Base-by-base conservation (phyloP, 2,888 invertebrate species). In the Thecophora atra region DNA sequence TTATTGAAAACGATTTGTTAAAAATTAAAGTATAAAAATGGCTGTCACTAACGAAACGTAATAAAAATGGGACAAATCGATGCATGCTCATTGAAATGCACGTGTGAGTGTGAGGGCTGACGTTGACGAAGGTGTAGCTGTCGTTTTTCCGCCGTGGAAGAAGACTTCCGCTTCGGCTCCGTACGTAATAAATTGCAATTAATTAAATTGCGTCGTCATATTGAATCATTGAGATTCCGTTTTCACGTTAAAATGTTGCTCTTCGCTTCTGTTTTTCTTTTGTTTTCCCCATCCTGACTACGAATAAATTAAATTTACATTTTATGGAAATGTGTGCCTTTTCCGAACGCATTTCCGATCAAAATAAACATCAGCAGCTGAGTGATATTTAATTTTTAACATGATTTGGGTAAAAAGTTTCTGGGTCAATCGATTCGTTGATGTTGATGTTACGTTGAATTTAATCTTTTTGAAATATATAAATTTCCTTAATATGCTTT, bases 1-100 rank as follows among this genome's bases (percentile, higher is more conserved):
- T 80, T 79, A 79, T 80, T 80, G 77, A 76, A 75, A 77, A 74
- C 77, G 74, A 78, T 80, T 80, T 80, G 77, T 80, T 77, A 74
- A 76, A 78, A 75, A 78, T 76, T 76, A 24, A 60, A 62, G 24
- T 21, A 70, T 62, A 66, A 69, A 72, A 52, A 65, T 65, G n/a
- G 56, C 24, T 37, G 42, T 58, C 65, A 65, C 65, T 71, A 71
- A 65, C 21, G 51, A 11, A 4, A 51, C n/a, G 19, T n/a, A 51
- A 6, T 51, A 24, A 54, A 54, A 24, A 1, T 21, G 3, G 54
- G 54, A 17, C 37, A 37, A 37, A 37, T 37, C 24, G 28, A 21
- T 56, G 8, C 37, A 15, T 71, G 19, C 42, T 24, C 60, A 24
- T 62, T 15, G 17, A 54, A 21, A n/a, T 42, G 47, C 2, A 52